Base-by-base conservation (phyloP, 2,888 invertebrate genomes). In the Agrilus cyanescens region DNA sequence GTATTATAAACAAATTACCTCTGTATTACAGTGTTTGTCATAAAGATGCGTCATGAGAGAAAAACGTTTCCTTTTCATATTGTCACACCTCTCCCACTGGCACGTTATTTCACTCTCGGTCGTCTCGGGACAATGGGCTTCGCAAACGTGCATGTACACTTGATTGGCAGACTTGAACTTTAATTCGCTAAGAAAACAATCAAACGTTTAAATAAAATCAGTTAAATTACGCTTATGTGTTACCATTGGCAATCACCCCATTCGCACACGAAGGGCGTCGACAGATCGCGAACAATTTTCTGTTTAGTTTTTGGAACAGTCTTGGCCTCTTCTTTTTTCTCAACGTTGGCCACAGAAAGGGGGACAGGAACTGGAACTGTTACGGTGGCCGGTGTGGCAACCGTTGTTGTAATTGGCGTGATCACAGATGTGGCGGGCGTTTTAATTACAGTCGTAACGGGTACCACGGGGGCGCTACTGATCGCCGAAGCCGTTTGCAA, bases 21-120 rank as follows among this genome's bases (percentile, higher is more conserved):
- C 82, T 25, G 82, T 75, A 51, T 85, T 86, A 62, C 95, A 89
- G 64, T 97, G 97, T 49, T 91, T 85, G 69, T 97, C 97, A 56
- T 87, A 85, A 47, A 97, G 74, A 69, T 98, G 98, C 45, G 97
- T 96, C 78, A 96, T 89, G 31, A 97, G 71, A 1, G 97, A 97
- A 72, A 95, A 95, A 41, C 90, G 78, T 60, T 86, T 84, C 43
- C 96, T 70, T 43, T 87, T 85, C 65, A 95, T 80, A 34, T 84
- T 80, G 70, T 96, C 96, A 66, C 93, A 93, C 31, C 80, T 74
- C 25, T 85, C 80, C 96, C 96, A 96, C 63, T 85, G 73, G 62
- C 96, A 96, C 13, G 85, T 75, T 49, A 87, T 82, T 61, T 90
- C 88, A 50, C 74, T 74, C 42, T 68, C 59, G 43, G 69, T 70